Evolutionary conservation across 1,140 invertebrate genomes (phyloP), one percentile per base, ranked within the genome.

Genomic region (Drosophila ercepeae): DNA sequence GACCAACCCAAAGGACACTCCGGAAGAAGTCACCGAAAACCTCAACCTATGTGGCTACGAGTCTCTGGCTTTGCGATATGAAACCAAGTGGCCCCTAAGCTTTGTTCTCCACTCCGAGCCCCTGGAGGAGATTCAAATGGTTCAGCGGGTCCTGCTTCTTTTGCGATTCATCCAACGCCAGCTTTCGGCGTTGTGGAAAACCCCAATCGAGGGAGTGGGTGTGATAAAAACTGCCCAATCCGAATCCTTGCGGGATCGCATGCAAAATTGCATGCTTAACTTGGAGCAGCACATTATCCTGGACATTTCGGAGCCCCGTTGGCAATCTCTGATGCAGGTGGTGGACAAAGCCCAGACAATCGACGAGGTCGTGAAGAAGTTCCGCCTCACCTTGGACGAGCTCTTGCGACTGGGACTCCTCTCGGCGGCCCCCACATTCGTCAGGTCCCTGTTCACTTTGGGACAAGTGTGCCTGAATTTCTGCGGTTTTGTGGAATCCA

Each of bases 401-500:
- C 61, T 60, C 13, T 32, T 78, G 9, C 13, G 19, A 3, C 27
- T 78, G 0, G 72, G 64, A 8, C 50, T 88, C 2, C 42, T 65
- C 16, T 57, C 57, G 0, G 61, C 61, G 0, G 45, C 64, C 19
- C 36, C 49, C n/a, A 63, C 52, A 5, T 88, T 61, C 14, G 64
- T 88, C 9, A 46, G 70, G 3, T 41, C 77, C 5, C 13, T 88
- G 6, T 82, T 51, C 11, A 88, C 74, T 0, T 45, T 88, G 1
- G 82, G 77, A 0, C 69, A 75, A 11, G 45, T 82, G 13, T 88
- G 82, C 34, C 74, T 86, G 11, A 86, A 88, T 29, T 86, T 53
- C 13, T 64, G 69, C 9, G 34, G 23, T 14, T 77, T 42, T 16
- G 21, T 81, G 3, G 68, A 73, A 7, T 41, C 59, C 1, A 8